These are phyloP conservation scores for Papilio dardanus DNA, from an alignment of 1,140 invertebrate species.

Conservation along the genomic window DNA sequence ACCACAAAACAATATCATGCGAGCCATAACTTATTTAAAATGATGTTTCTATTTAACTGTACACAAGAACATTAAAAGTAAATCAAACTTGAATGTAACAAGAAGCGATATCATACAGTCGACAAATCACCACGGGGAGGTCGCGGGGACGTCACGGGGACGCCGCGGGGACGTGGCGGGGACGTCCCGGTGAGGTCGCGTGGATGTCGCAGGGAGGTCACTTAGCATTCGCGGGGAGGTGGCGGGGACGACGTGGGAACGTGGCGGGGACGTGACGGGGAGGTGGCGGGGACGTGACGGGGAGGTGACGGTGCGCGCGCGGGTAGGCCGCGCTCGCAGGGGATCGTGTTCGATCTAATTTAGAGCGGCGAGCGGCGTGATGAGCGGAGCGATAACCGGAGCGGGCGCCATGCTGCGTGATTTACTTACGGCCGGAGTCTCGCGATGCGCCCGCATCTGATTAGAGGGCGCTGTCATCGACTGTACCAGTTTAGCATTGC, in stretches of 20 bases:
- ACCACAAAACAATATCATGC: conserved; percentile 42
- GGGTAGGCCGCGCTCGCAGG: conserved; percentile 41
- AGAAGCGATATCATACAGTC: conserved; percentile 51
- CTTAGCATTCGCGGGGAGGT: too few species aligned
- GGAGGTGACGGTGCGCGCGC: too few species aligned
- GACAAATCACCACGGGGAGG: conserved; percentile 62
- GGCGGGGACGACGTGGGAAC: conserved; percentile 45
- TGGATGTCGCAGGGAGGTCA: neutral
- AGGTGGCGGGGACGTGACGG: conserved; percentile 38
- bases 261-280: conserved; percentile 38
- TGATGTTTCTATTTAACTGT: conserved; percentile 11
- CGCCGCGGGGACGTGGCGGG: conserved; percentile 25
- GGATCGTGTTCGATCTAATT: conserved; percentile 68
- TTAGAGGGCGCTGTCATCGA: conserved; percentile 28
- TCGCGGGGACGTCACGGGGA: conserved; percentile 27
- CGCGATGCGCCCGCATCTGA: conserved; percentile 32
- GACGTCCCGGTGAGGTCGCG: conserved; percentile 47
- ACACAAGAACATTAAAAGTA: conserved; percentile 19
- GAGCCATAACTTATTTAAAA: conserved; percentile 31
- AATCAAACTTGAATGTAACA: conserved; percentile 26
- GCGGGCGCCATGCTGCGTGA: conserved; percentile 65
- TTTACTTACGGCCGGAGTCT: conserved; percentile 52
- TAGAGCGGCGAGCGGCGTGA: conserved; percentile 55
- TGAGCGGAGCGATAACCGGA: conserved; percentile 58
- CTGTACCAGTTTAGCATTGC: neutral